A percentile compares a stretch with the other conserved stretches of the same genome.
Evolutionary conservation across 1,140 invertebrate genomes (phyloP).

Genomic region (Caligus rogercresseyi): DNA sequence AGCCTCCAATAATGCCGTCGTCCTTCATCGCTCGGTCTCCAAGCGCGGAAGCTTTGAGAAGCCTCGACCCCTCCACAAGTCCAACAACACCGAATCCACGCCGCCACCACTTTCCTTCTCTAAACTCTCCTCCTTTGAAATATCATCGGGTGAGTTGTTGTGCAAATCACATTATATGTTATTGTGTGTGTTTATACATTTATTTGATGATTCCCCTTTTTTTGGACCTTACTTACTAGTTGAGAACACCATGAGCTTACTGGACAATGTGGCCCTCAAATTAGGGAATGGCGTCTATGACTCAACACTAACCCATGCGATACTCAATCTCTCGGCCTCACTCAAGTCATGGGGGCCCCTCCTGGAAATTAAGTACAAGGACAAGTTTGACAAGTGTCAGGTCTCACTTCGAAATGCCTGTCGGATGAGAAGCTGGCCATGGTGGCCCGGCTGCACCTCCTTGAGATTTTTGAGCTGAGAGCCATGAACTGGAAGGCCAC

Average conservation of each 20-base stretch:
- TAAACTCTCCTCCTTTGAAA: not conserved
- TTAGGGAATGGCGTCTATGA: slow-evolving; percentile 43
- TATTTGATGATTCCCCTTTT: not conserved
- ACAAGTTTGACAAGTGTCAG: slow-evolving; percentile 46
- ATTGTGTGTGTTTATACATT: not conserved
- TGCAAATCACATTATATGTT: not conserved
- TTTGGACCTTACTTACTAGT: not conserved
- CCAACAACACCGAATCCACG: not conserved
- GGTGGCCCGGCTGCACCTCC: slow-evolving; percentile 56
- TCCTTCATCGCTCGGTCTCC: slow-evolving; percentile 18
- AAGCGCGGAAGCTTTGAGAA: slow-evolving; percentile 41
- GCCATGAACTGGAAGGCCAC: slow-evolving; percentile 63
- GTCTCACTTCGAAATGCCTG: slow-evolving; percentile 66
- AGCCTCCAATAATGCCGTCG: too few relatives aligned
- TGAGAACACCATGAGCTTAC: slow-evolving; percentile 44
- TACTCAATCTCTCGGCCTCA: not conserved
- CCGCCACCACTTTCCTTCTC: not conserved
- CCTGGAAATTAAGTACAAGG: not conserved
- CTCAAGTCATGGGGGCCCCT: not conserved
- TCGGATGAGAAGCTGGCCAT: slow-evolving; percentile 54
- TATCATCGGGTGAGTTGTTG: not conserved
- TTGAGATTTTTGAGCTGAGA: slow-evolving; percentile 69
- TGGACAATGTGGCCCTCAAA: slow-evolving; percentile 45
- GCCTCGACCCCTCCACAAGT: slow-evolving; percentile 39
- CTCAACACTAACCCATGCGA: slow-evolving; percentile 37